Evolutionary conservation across 2,888 invertebrate genomes (phyloP).

Genomic region (Malthinus flaveolus): DNA sequence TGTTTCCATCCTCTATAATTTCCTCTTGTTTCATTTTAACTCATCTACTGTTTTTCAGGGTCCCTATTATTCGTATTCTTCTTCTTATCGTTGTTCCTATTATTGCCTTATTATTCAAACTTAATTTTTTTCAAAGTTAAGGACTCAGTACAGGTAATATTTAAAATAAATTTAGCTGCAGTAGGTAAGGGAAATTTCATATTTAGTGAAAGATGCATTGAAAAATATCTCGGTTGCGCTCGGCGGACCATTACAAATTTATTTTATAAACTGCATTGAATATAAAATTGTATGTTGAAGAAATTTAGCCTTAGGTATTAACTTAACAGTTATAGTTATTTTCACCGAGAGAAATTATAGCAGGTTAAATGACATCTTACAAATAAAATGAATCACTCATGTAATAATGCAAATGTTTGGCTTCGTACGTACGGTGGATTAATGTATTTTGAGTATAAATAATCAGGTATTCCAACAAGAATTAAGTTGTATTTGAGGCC

Average conservation of each 20-base stretch:
- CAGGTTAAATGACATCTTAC: slow-evolving; percentile 14
- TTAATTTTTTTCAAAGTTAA: too few relatives aligned
- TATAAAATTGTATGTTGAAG: slow-evolving; percentile 13
- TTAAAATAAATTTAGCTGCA: too few relatives aligned
- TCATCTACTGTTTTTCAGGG: too few relatives aligned
- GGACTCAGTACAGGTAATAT: too few relatives aligned
- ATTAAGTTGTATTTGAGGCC: neutral
- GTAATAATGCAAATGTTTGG: slow-evolving; percentile 4
- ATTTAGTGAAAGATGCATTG: too few relatives aligned
- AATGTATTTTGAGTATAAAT: neutral
- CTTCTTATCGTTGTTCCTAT: too few relatives aligned
- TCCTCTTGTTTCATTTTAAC: too few relatives aligned
- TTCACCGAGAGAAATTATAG: slow-evolving; percentile 24
- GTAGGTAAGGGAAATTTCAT: too few relatives aligned
- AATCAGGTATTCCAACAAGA: slow-evolving; percentile 1
- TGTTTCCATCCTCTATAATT: too few relatives aligned
- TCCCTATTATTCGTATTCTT: too few relatives aligned
- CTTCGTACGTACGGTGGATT: neutral
- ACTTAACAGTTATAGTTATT: slow-evolving; percentile 28
- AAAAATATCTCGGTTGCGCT: slow-evolving; percentile 6
- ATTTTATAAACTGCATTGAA: slow-evolving; percentile 10
- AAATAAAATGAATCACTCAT: slow-evolving; percentile 7
- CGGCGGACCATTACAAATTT: slow-evolving; percentile 11
- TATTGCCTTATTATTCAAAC: too few relatives aligned
- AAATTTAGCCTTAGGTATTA: slow-evolving; percentile 20